Conservation (phyloP, 2,797 vertebrate genomes). For the Antrozous pallidus region DNA sequence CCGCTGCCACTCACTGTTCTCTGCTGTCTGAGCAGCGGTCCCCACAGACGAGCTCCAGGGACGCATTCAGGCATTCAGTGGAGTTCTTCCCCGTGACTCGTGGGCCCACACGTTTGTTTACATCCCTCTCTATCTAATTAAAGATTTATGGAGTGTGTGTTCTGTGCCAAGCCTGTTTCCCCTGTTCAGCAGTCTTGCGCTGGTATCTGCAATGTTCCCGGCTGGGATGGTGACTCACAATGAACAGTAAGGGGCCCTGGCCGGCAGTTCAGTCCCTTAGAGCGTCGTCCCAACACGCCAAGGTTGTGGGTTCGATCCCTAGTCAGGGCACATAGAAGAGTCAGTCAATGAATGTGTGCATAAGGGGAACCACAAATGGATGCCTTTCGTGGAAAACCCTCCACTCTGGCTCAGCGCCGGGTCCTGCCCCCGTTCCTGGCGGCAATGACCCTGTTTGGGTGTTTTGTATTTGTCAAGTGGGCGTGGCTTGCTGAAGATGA, state of each 20-base stretch:
- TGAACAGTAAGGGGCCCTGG: not conserved
- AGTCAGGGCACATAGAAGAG: not conserved
- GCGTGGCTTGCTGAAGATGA: not conserved
- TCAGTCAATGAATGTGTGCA: not conserved
- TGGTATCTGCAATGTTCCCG: too few relatives aligned
- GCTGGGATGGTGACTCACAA: too few relatives aligned
- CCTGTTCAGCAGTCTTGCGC: not conserved
- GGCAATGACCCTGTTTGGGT: not conserved
- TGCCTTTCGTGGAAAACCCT: not conserved
- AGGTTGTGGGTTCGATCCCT: not conserved
- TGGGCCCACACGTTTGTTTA: not conserved
- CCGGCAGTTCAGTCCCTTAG: not conserved
- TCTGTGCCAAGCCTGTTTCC: not conserved
- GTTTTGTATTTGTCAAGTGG: not conserved
- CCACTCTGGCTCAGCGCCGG: not conserved
- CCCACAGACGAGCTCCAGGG: too few relatives aligned
- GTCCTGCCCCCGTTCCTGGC: not conserved
- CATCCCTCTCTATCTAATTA: not conserved
- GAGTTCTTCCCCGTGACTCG: not conserved
- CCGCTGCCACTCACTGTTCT: constrained; percentile 26
- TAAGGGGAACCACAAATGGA: not conserved
- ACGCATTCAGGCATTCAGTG: not conserved
- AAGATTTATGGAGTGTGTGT: fast-evolving
- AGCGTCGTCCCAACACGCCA: not conserved
- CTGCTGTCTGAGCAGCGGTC: not conserved